phyloP scores from a whole-genome alignment of 2,113 vertebrate species.

The Eudorcas thomsonii region DNA sequence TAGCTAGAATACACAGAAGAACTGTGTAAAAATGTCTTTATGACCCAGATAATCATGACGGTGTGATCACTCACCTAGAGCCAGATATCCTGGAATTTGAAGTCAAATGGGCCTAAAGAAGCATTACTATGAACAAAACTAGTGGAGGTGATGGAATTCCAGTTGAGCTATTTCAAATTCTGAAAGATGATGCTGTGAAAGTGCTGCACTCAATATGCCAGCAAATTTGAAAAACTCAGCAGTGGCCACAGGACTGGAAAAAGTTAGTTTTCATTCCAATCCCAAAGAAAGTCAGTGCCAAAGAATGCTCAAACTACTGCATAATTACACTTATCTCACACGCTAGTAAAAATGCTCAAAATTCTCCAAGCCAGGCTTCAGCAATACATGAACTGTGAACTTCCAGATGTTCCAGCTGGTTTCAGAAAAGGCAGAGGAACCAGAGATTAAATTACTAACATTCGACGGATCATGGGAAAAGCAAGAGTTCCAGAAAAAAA shows the following conservation, averaged over 20 bases:
- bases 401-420: background rate
- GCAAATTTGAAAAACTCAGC: background rate
- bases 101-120: background rate
- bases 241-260: background rate
- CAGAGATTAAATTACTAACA: background rate
- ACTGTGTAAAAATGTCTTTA: background rate
- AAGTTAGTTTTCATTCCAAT: background rate
- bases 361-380: background rate
- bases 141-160: background rate
- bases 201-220: background rate
- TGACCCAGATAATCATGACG: background rate
- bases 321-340: background rate
- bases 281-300: background rate
- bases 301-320: background rate
- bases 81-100: background rate
- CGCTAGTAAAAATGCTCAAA: background rate
- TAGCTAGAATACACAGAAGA: background rate
- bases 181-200: background rate
- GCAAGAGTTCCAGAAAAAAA: background rate
- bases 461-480: background rate
- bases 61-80: background rate
- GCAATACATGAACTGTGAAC: background rate
- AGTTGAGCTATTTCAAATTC: background rate
- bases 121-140: background rate
- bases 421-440: background rate